Conservation (phyloP, 2,888 invertebrate genomes). For the Pammene aurita region DNA sequence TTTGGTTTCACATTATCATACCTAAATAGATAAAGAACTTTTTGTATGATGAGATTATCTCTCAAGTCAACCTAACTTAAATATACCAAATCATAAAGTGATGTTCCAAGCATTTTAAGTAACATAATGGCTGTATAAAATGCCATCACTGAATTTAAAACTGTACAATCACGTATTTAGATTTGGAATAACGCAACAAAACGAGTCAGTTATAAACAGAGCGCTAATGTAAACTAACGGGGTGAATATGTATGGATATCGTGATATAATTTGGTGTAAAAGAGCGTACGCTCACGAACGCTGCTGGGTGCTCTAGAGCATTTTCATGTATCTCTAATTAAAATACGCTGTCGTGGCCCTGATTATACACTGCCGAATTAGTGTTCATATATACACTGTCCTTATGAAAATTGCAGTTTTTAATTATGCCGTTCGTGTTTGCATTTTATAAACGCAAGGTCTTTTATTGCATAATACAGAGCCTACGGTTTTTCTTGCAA, state of each 20-base stretch:
- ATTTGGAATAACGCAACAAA: slow-evolving; percentile 23
- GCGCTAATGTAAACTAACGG: slow-evolving; percentile 31
- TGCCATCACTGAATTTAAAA: too few species aligned
- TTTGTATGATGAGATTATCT: too few species aligned
- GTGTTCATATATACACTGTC: slow-evolving; percentile 48
- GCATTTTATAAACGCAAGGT: slow-evolving; percentile 20
- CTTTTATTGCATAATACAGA: slow-evolving; percentile 23
- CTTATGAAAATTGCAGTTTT: slow-evolving; percentile 64
- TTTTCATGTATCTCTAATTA: slow-evolving; percentile 82
- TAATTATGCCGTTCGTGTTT: slow-evolving; percentile 14
- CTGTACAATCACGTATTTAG: slow-evolving; percentile 1
- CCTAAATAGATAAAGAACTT: too few species aligned
- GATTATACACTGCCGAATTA: slow-evolving; percentile 56
- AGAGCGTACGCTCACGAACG: slow-evolving; percentile 60
- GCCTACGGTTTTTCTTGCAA: background rate
- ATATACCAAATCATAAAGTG: too few species aligned
- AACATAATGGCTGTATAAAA: too few species aligned
- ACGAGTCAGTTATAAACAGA: slow-evolving; percentile 25
- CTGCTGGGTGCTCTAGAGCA: slow-evolving; percentile 72
- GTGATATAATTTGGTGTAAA: slow-evolving; percentile 68
- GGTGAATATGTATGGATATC: slow-evolving; percentile 57
- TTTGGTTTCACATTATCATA: background rate
- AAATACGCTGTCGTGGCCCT: slow-evolving; percentile 76
- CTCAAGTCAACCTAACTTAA: too few species aligned
- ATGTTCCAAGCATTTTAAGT: too few species aligned